These are phyloP conservation scores for Megalonaias nervosa DNA, from an alignment of 1,140 invertebrate genomes.

Conservation along the genomic window DNA sequence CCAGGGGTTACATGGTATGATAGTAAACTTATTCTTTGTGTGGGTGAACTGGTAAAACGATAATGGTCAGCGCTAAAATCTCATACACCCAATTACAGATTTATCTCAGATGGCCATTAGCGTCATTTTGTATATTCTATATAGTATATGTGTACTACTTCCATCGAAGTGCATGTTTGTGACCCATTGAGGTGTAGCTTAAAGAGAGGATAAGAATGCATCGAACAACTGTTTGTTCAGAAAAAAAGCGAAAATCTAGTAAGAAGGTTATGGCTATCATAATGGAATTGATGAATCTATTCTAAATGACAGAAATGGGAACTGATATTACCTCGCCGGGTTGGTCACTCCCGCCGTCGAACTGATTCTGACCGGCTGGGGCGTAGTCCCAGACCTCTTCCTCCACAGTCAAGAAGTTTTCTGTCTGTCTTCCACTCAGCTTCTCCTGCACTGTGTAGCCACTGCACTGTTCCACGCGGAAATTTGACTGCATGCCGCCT, in stretches of 20 bases:
- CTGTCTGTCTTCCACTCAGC: constrained; percentile 17
- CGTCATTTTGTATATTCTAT: no score
- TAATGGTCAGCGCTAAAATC: no score
- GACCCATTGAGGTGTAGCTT: no score
- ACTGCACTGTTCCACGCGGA: neutral
- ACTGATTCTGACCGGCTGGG: constrained; percentile 38
- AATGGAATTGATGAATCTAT: neutral
- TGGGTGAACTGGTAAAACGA: no score
- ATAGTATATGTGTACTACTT: no score
- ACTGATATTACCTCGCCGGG: neutral
- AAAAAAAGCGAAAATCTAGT: neutral
- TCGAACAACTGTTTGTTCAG: neutral
- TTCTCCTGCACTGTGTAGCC: neutral
- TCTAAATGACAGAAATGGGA: neutral
- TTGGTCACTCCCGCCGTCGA: constrained; percentile 11
- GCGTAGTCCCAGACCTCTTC: constrained; percentile 51
- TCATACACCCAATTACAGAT: no score
- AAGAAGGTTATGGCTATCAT: neutral
- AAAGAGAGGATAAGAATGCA: neutral
- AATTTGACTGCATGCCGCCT: no score
- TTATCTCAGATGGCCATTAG: no score
- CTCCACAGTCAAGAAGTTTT: constrained; percentile 38
- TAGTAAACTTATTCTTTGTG: no score
- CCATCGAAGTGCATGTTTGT: no score
- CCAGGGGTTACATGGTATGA: no score